Base-by-base conservation (phyloP, 2,113 vertebrate species). In the Phalacrocorax brasilianus region DNA sequence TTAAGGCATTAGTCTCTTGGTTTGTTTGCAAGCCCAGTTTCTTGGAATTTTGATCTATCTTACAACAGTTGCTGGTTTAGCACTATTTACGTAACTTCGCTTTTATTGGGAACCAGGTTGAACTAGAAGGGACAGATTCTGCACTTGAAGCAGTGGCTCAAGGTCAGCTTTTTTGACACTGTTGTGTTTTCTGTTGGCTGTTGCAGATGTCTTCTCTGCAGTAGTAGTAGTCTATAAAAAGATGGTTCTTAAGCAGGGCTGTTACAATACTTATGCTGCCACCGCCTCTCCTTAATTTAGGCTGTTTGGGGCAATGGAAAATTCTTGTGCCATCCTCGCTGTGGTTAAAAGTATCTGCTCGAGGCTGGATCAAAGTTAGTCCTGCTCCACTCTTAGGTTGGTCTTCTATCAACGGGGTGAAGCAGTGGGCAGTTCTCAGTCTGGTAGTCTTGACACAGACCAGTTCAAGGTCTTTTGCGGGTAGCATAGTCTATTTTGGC, bases 81-180 rank as follows among this genome's bases (percentile, higher is more conserved):
- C 53, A 33, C 14, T 45, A 11, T 27, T 61, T 5, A 6, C 0
- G 1, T 3, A 2, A 5, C 32, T 21, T 62, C 0, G 5, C 56
- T 88, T 55, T 65, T 61, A 4, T 6, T 27, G 62, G n/a, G 68
- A 56, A 0, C 33, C 61, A 11, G 20, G 27, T 14, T 67, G 82
- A 35, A 53, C 15, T 35, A 17, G 26, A 16, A 82, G 70, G 75
- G 78, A 7, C 38, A 11, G 16, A 18, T 10, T 44, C 26, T 67
- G 35, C 52, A 5, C 67, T 30, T 7, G 28, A 40, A 45, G 40
- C 35, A 10, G 6, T 5, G 26, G 61, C 73, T 72, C 23, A 63
- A 72, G 83, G 20, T n/a, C 33, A 2, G 23, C 0, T 2, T 8
- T 62, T 53, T 49, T 26, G 12, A 68, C 63, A 1, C 55, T 3